phyloP scores from a whole-genome alignment of 2,888 invertebrate genomes.

The Fragum fragum region DNA sequence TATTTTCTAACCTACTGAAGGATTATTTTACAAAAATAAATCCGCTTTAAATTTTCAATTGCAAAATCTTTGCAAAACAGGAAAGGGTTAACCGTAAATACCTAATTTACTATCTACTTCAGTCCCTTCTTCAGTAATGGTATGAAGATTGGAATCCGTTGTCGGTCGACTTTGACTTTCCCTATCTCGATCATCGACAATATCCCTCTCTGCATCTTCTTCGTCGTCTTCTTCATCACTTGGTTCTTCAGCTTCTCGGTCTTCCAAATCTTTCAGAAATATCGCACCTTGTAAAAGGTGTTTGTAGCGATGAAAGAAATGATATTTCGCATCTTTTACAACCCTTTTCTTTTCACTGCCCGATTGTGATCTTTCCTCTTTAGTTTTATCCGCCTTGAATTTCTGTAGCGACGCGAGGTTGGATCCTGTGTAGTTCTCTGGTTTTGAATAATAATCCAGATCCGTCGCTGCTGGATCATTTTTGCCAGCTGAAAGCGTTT shows the following conservation, averaged over 20 bases:
- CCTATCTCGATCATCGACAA: neutral
- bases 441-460: conserved; percentile 82
- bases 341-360: conserved; percentile 47
- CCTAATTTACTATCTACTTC: neutral
- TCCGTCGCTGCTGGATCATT: conserved; percentile 78
- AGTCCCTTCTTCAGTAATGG: conserved; percentile 40
- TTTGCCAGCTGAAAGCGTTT: conserved; percentile 52
- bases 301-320: conserved; percentile 67
- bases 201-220: conserved; percentile 11
- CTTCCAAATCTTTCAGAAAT: conserved; percentile 67
- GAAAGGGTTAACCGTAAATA: too few relatives aligned
- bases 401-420: conserved; percentile 73
- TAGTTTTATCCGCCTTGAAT: conserved; percentile 87
- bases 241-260: conserved; percentile 59
- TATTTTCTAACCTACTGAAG: too few relatives aligned
- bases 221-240: conserved; percentile 52
- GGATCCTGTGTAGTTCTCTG: conserved; percentile 83
- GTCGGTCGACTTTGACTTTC: neutral
- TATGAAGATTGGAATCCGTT: conserved; percentile 8
- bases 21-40: too few relatives aligned
- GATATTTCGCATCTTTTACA: conserved; percentile 62
- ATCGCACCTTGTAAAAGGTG: conserved; percentile 69
- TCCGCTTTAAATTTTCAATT: too few relatives aligned
- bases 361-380: conserved; percentile 89
- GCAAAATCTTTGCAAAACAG: too few relatives aligned